Evolutionary conservation across 1,140 invertebrate species (phyloP).

Genomic region (Cyclina sinensis): DNA sequence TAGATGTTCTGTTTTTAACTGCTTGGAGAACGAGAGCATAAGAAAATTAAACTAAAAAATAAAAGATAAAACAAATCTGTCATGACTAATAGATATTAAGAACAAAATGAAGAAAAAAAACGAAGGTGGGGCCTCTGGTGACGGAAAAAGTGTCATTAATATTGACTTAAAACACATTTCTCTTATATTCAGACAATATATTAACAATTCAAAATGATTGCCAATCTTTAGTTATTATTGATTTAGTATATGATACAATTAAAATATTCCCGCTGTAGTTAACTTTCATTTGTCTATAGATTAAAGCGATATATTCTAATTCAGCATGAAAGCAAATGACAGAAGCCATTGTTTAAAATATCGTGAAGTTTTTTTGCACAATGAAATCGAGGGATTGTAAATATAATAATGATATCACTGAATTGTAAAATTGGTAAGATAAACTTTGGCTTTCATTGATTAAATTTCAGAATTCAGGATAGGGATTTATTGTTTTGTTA

Average conservation of each 20-base stretch:
- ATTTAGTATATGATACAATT: constrained; percentile 17
- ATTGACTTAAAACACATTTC: background rate
- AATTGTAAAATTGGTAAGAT: background rate
- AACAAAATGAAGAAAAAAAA: too few species aligned
- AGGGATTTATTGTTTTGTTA: constrained; percentile 4
- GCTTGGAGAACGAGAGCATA: too few species aligned
- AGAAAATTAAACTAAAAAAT: too few species aligned
- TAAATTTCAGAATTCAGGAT: background rate
- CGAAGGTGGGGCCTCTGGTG: background rate
- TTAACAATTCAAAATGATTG: background rate
- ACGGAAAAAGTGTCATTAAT: too few species aligned
- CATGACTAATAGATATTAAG: too few species aligned
- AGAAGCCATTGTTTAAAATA: constrained; percentile 7
- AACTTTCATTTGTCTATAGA: background rate
- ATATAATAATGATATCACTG: background rate
- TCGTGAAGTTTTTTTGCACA: background rate
- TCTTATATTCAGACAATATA: background rate
- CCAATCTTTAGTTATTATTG: constrained; percentile 3
- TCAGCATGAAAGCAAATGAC: background rate
- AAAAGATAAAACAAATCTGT: too few species aligned
- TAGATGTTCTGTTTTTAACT: too few species aligned
- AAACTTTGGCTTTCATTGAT: constrained; percentile 3
- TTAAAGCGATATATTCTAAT: background rate
- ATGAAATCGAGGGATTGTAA: background rate
- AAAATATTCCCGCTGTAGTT: background rate